Base-by-base conservation (phyloP, 1,140 invertebrate genomes). In the Zaprionus camerounensis region DNA sequence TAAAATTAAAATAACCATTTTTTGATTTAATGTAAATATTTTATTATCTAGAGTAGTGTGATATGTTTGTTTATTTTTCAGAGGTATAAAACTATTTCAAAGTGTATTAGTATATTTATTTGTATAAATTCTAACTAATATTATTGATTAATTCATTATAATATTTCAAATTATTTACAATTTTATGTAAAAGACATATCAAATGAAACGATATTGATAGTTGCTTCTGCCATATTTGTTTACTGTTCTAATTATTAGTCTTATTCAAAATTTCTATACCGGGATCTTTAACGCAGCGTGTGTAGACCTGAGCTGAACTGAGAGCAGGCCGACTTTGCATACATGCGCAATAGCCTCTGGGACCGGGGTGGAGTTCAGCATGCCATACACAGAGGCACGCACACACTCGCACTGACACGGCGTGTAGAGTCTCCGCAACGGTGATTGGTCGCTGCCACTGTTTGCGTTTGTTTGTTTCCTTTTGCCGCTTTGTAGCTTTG, bases 301-400 rank as follows among this genome's bases (percentile, higher is more conserved):
- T 66, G 41, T 46, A 22, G 46, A 51, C 11, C 2, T 61, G 9
- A 59, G 65, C n/a, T 26, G 11, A 74, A 38, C 31, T 5, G 38
- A 75, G 72, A 75, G 67, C 24, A 20, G 53, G 28, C 22, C 15
- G 13, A 41, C 13, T 22, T 22, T 20, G 28, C 13, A 31, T 57
- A 68, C 84, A 90, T 90, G 84, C 84, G 84, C 84, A 69, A 41
- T 72, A 49, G 58, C 58, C 13, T 44, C 49, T 22, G 31, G 38
- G 41, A 46, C 56, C 74, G 78, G 82, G 82, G 82, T 86, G 82
- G 79, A 82, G 82, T 81, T 86, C 62, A 44, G 55, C 28, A 20
- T 49, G 72, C 36, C 49, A 36, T 51, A 64, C 55, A 34, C 55
- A 61, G 67, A 68, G 78, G 62, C 65, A 17, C 9, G 51, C 53